phyloP scores from a whole-genome alignment of 2,113 vertebrate genomes.

The Plotosus lineatus region DNA sequence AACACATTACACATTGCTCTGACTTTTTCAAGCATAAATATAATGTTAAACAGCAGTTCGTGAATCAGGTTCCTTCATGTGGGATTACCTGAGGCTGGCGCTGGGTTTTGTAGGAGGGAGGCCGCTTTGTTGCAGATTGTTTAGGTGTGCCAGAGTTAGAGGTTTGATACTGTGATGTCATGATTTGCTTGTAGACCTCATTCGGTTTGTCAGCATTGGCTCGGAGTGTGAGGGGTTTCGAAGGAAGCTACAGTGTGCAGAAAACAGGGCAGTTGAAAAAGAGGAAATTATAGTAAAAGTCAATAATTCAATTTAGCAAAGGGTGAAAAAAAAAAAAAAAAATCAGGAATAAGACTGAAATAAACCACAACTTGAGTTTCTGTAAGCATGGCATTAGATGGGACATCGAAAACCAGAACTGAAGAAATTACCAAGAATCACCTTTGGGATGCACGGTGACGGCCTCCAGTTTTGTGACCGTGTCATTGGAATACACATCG shows the following conservation, averaged over 20 bases:
- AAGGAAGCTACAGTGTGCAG: conserved; percentile 73
- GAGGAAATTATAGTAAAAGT: neutral
- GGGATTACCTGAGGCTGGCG: conserved; percentile 63
- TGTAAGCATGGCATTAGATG: too few relatives aligned
- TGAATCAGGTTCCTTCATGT: neutral
- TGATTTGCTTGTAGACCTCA: conserved; percentile 57
- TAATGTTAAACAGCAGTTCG: neutral
- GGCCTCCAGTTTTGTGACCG: conserved; percentile 72
- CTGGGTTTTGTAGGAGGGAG: conserved; percentile 53
- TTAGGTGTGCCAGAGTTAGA: conserved; percentile 46
- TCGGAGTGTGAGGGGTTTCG: conserved; percentile 81
- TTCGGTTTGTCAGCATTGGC: conserved; percentile 69
- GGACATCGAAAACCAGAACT: too few relatives aligned
- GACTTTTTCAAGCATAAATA: neutral
- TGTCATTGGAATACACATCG: conserved; percentile 77
- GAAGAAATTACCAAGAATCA: conserved; percentile 39
- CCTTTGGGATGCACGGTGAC: conserved; percentile 54
- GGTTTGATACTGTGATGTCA: conserved; percentile 49
- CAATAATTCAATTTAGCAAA: neutral
- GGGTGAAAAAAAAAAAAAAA: too few relatives aligned
- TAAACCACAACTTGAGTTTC: neutral
- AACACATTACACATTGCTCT: neutral
- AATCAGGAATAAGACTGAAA: neutral
- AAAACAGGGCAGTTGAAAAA: conserved; percentile 1
- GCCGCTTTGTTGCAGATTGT: conserved; percentile 42